These are phyloP conservation scores for Periophthalmodon schlosseri DNA, from an alignment of 2,113 vertebrate species.

Conservation along the genomic window DNA sequence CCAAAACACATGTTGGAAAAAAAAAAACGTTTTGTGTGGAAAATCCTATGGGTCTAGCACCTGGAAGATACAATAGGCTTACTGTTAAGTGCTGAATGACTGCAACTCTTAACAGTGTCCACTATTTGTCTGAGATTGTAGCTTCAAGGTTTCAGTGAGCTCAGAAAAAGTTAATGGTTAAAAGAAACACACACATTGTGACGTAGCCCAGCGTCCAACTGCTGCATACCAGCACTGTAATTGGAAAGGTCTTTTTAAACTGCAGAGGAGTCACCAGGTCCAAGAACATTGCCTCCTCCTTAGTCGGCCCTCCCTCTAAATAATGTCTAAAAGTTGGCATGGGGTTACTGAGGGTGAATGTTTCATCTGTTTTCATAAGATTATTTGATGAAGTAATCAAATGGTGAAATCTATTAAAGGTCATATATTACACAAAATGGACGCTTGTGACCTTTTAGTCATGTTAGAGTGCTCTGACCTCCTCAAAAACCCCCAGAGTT, in stretches of 20 bases:
- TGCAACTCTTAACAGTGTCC: slow-evolving; percentile 33
- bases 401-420: not conserved
- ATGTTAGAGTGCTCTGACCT: no score
- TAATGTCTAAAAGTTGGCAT: slow-evolving; percentile 1
- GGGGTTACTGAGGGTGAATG: not conserved
- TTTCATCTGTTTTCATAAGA: not conserved
- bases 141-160: slow-evolving; percentile 47
- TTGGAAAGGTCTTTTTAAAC: slow-evolving; percentile 41
- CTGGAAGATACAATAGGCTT: slow-evolving; percentile 57
- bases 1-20: slow-evolving; percentile 49
- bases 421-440: no score
- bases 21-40: slow-evolving; percentile 56
- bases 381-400: not conserved
- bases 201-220: not conserved
- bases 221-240: slow-evolving; percentile 28
- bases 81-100: slow-evolving; percentile 34
- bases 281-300: slow-evolving; percentile 54
- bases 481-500: no score
- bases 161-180: slow-evolving; percentile 43
- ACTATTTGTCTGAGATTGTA: slow-evolving; percentile 35
- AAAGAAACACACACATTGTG: slow-evolving; percentile 34
- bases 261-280: slow-evolving; percentile 38
- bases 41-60: slow-evolving; percentile 53
- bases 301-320: slow-evolving; percentile 42
- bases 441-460: no score